Base-by-base conservation (phyloP, 2,888 invertebrate species). In the Tridacna gigas region DNA sequence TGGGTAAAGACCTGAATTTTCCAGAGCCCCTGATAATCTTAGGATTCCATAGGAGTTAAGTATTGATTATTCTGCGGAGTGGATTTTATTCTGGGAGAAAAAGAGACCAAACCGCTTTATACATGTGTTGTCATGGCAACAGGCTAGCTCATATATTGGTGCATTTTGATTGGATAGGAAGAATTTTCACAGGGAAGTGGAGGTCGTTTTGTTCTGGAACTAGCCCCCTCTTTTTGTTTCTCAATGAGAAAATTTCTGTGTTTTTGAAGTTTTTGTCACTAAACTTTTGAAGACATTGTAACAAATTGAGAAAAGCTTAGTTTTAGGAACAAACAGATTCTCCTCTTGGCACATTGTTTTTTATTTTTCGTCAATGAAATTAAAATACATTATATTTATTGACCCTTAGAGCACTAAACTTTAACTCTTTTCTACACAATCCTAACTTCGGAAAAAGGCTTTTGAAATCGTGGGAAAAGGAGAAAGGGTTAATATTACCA, bases 51-150 rank as follows among this genome's bases (percentile, higher is more conserved):
- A n/a, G n/a, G 69, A 71, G 71, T 51, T 48, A n/a, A 15, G 37
- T 71, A 71, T 71, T 71, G 71, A 71, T 71, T 71, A 71, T 71
- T 71, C 71, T 51, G 5, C 71, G 4, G 18, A 18, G 22, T 45
- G 15, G 15, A 51, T 51, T 71, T 25, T 71, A 71, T 71, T 71
- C 71, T 71, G 71, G 71, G 51, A 25, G 56, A 51, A 51, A 69
- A 47, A 71, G 71, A 71, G 71, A 51, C 71, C 71, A 47, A 71
- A 51, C 71, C 20, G 45, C 25, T 47, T 74, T 83, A 78, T 82
- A 86, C 79, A 83, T 83, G 86, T 28, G 83, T 86, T 81, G 71
- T 74, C 82, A 83, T 83, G 82, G 86, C 60, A 81, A 86, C 86
- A 61, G 74, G 81, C 80, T 66, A 79, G 83, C 75, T 78, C 78